phyloP scores from a whole-genome alignment of 1,140 invertebrate species.

The Liolophura sinensis region DNA sequence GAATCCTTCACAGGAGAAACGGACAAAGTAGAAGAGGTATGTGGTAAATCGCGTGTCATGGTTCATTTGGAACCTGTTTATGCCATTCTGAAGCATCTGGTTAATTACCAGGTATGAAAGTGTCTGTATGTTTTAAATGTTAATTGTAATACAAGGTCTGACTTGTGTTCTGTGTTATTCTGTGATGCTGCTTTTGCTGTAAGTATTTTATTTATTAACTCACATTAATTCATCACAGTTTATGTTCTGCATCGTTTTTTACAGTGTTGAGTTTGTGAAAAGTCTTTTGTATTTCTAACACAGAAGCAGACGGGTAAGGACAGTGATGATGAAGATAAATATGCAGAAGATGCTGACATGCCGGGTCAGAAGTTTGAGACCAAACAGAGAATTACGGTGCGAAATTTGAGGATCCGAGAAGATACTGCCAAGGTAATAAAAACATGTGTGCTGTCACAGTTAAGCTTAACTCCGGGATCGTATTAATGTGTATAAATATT shows the following conservation, averaged over 20 bases:
- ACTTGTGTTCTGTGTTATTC: no score
- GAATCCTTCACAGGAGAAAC: constrained; percentile 30
- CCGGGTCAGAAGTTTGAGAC: constrained; percentile 91
- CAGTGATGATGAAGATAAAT: constrained; percentile 63
- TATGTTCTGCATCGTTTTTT: background rate
- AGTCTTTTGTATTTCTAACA: background rate
- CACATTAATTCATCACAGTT: no score
- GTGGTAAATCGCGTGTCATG: constrained; percentile 3
- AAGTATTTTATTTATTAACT: no score
- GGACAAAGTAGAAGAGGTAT: constrained; percentile 13
- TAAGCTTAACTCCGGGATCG: background rate
- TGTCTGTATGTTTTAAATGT: no score
- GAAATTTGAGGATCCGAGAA: constrained; percentile 97
- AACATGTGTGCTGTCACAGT: background rate
- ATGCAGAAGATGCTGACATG: constrained; percentile 79
- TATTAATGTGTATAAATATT: no score
- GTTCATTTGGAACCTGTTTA: no score
- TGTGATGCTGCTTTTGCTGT: no score
- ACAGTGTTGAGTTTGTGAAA: background rate
- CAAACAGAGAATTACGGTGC: constrained; percentile 95
- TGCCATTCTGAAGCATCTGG: no score
- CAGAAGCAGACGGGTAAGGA: constrained; percentile 15
- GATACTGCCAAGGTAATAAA: constrained; percentile 85
- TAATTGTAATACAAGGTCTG: no score
- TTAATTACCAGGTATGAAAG: no score